Evolutionary conservation across 2,888 invertebrate genomes (phyloP).

Genomic region (Harmothoe impar): DNA sequence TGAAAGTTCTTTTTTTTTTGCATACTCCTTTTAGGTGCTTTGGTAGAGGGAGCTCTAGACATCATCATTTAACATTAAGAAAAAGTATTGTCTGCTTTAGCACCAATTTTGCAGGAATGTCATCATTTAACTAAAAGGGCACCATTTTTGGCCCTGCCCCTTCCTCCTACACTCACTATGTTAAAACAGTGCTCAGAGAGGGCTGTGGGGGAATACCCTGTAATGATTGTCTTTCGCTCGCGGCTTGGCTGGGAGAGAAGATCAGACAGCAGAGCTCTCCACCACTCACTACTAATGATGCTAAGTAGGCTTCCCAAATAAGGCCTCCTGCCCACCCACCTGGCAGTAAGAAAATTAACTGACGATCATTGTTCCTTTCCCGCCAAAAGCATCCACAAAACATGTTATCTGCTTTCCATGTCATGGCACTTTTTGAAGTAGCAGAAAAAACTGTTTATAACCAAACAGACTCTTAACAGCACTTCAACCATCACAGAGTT

Average conservation of each 20-base stretch:
- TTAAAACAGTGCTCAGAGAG: neutral
- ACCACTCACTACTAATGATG: slow-evolving; percentile 17
- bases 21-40: too few relatives aligned
- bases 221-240: slow-evolving; percentile 19
- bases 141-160: too few relatives aligned
- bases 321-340: neutral
- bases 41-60: too few relatives aligned
- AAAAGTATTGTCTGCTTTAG: too few relatives aligned
- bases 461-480: too few relatives aligned
- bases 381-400: neutral
- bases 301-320: slow-evolving; percentile 18
- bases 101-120: too few relatives aligned
- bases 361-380: neutral
- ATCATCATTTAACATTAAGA: neutral
- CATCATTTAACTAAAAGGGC: too few relatives aligned
- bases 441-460: too few relatives aligned
- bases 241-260: neutral
- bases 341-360: neutral
- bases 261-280: neutral
- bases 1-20: too few relatives aligned
- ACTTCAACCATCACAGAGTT: too few relatives aligned
- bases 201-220: neutral
- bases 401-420: too few relatives aligned
- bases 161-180: neutral
- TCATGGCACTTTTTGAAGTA: too few relatives aligned